Evolutionary conservation across 2,888 invertebrate species (phyloP).

Genomic region (Drosophila cognata): DNA sequence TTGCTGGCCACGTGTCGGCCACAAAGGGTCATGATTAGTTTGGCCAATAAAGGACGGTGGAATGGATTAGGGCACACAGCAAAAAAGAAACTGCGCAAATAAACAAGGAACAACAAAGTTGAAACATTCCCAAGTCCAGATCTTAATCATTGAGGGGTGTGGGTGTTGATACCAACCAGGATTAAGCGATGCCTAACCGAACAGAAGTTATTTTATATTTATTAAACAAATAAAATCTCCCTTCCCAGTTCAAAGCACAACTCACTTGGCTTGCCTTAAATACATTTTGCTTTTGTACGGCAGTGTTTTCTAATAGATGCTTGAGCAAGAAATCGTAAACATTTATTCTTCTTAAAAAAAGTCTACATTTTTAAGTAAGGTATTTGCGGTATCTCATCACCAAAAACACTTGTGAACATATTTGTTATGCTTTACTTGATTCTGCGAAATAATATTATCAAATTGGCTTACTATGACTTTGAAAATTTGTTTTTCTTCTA

Average conservation of each 20-base stretch:
- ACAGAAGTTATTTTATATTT: conserved; percentile 56
- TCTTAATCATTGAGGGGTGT: conserved; percentile 29
- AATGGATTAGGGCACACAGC: conserved; percentile 1
- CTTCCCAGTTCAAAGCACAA: conserved; percentile 10
- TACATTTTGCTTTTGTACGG: neutral
- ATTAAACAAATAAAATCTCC: conserved; percentile 30
- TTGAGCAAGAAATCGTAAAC: neutral
- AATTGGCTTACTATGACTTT: conserved; percentile 55
- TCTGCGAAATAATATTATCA: conserved; percentile 37
- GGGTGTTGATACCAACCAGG: conserved; percentile 28
- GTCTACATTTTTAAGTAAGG: conserved; percentile 13
- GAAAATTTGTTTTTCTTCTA: conserved; percentile 26
- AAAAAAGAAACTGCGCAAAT: conserved; percentile 12
- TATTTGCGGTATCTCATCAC: conserved; percentile 8
- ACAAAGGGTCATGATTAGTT: conserved; percentile 80
- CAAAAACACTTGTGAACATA: conserved; percentile 12
- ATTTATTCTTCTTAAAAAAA: neutral
- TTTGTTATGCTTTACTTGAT: conserved; percentile 12
- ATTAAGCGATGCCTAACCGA: conserved; percentile 46
- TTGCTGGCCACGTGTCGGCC: conserved; percentile 70
- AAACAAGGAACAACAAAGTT: conserved; percentile 11
- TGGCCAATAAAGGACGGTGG: conserved; percentile 45
- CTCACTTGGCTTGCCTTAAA: neutral
- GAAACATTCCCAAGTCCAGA: conserved; percentile 25
- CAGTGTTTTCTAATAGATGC: neutral